Conservation (phyloP, 2,888 invertebrate genomes). For the Agrypnus murinus region DNA sequence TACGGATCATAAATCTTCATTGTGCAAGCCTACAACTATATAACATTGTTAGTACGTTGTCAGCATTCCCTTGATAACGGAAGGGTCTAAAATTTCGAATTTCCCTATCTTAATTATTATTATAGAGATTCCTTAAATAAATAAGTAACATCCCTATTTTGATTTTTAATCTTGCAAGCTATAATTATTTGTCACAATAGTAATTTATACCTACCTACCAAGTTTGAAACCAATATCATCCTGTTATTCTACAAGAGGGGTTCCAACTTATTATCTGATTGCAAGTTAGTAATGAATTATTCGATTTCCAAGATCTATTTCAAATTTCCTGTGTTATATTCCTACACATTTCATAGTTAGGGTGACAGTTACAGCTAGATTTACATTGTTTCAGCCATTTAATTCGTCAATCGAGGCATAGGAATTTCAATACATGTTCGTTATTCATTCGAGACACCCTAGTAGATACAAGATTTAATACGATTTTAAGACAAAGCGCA, state of each 20-base stretch:
- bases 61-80: constrained; percentile 22
- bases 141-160: no score
- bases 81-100: constrained; percentile 15
- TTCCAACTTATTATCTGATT: neutral
- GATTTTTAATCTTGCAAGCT: no score
- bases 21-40: constrained; percentile 23
- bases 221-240: no score
- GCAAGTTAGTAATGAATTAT: constrained; percentile 15
- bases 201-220: no score
- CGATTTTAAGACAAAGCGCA: no score
- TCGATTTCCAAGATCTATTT: constrained; percentile 18
- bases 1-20: constrained; percentile 39
- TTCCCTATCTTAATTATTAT: constrained; percentile 10
- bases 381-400: constrained; percentile 22
- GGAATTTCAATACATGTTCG: neutral
- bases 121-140: neutral
- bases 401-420: neutral
- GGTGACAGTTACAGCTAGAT: constrained; percentile 19
- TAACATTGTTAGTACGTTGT: constrained; percentile 26
- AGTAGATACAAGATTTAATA: no score
- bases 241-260: no score
- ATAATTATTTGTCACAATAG: no score
- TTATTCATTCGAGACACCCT: neutral
- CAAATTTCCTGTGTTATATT: constrained; percentile 8
- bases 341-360: constrained; percentile 19